Conservation (phyloP, 2,888 invertebrate species). For the Chymomyza procnemis region DNA sequence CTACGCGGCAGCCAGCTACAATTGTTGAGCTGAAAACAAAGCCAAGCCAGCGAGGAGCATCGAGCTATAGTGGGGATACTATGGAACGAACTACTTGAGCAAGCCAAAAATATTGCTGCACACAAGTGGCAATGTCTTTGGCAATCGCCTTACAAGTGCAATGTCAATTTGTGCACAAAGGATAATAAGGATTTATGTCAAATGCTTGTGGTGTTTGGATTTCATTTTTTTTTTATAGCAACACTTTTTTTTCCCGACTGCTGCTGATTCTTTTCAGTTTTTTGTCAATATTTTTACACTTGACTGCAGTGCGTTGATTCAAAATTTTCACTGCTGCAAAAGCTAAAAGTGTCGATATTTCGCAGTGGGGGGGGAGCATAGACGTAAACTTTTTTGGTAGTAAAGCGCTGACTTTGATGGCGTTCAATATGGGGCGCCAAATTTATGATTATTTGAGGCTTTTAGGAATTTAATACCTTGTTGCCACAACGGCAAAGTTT, state of each 20-base stretch:
- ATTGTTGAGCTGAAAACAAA: slow-evolving; percentile 21
- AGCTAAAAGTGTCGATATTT: background rate
- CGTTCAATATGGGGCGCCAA: background rate
- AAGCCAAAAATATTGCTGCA: background rate
- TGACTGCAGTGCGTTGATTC: slow-evolving; percentile 43
- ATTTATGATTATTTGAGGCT: no score
- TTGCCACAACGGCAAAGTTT: no score
- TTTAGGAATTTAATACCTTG: no score
- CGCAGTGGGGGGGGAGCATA: no score
- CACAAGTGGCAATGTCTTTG: slow-evolving; percentile 40
- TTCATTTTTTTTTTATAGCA: background rate
- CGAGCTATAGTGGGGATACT: background rate
- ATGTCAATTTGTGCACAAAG: slow-evolving; percentile 70
- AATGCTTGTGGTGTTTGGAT: slow-evolving; percentile 58
- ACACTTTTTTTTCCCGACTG: background rate
- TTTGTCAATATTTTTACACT: slow-evolving; percentile 62
- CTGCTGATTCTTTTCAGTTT: background rate
- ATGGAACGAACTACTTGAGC: background rate
- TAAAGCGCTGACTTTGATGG: background rate
- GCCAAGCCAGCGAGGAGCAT: slow-evolving; percentile 12
- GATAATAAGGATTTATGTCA: slow-evolving; percentile 72
- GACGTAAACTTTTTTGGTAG: background rate
- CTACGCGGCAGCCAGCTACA: background rate
- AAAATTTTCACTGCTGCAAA: background rate
- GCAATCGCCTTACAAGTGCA: slow-evolving; percentile 70